Conservation (phyloP, 1,140 invertebrate genomes). For the Tenebrio molitor region DNA sequence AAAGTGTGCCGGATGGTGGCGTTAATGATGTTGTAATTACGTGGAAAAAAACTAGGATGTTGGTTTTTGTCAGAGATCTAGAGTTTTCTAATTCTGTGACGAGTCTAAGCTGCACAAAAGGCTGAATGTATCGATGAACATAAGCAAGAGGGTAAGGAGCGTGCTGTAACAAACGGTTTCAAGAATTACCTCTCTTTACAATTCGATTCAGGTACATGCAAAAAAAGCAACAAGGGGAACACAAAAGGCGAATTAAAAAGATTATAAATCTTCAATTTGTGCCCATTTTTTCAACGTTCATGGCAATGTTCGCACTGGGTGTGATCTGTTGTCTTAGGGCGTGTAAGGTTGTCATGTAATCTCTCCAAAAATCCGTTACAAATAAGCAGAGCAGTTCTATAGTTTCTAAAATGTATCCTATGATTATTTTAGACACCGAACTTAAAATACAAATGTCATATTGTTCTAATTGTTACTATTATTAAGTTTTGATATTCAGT, state of each 20-base stretch:
- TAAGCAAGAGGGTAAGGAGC: conserved; percentile 37
- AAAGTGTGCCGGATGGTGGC: no score
- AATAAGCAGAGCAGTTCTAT: no score
- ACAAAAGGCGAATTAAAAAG: conserved; percentile 47
- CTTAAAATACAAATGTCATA: no score
- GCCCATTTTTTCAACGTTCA: background rate
- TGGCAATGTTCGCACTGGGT: background rate
- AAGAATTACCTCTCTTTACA: conserved; percentile 45
- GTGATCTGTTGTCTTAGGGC: background rate
- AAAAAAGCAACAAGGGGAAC: conserved; percentile 37
- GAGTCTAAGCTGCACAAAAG: conserved; percentile 9
- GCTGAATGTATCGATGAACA: conserved; percentile 33
- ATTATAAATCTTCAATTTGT: conserved; percentile 42
- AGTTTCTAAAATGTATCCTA: no score
- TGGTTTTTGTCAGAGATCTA: background rate
- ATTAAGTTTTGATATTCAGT: no score
- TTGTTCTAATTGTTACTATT: no score
- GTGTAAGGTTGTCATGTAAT: no score
- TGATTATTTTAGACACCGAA: no score
- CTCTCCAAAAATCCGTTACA: no score
- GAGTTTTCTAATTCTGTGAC: background rate
- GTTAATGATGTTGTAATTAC: no score
- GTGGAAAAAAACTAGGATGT: no score
- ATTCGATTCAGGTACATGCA: conserved; percentile 40
- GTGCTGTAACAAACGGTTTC: conserved; percentile 47